Evolutionary conservation across 1,140 invertebrate species (phyloP), one percentile per base, ranked within the genome.

Genomic region (Epicauta chinensis): DNA sequence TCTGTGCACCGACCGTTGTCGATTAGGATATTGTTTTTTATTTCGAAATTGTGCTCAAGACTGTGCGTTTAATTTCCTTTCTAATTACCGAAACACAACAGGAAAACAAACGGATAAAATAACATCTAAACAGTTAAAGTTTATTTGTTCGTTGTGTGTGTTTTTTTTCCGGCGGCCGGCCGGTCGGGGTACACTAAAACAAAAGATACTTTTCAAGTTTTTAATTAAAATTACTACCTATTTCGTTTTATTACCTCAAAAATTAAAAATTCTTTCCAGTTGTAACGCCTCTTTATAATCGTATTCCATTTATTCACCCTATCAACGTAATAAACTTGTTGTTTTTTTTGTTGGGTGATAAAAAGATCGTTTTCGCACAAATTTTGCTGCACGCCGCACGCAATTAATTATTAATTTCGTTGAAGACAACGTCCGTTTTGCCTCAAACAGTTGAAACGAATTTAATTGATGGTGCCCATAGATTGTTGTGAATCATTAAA

Each of bases 171-270:
- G n/a, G n/a, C n/a, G n/a, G n/a, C n/a, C n/a, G n/a, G n/a, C n/a
- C n/a, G n/a, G n/a, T n/a, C n/a, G n/a, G n/a, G n/a, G 55, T 55
- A 60, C 62, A 64, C 53, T 65, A 65, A 65, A 67, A 67, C 61
- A 62, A 62, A 62, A 53, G 55, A 61, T 65, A 67, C 65, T 67
- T 67, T 63, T 65, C 65, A 65, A 63, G 59, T 63, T 67, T 65
- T 67, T 67, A 65, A 65, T 67, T 67, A 67, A 67, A 65, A 65
- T 67, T 63, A 65, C 60, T 63, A 62, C 64, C 63, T 63, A 67
- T 67, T 67, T 64, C 63, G 59, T 63, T 66, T 66, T 61, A 65
- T 54, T 65, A 59, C 65, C 60, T 64, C 51, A 65, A 61, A 61
- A 65, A 65, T 67, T 67, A 64, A 65, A 64, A 65, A 64, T 65